Evolutionary conservation across 2,113 vertebrate species (phyloP).

Genomic region (Scalopus aquaticus): DNA sequence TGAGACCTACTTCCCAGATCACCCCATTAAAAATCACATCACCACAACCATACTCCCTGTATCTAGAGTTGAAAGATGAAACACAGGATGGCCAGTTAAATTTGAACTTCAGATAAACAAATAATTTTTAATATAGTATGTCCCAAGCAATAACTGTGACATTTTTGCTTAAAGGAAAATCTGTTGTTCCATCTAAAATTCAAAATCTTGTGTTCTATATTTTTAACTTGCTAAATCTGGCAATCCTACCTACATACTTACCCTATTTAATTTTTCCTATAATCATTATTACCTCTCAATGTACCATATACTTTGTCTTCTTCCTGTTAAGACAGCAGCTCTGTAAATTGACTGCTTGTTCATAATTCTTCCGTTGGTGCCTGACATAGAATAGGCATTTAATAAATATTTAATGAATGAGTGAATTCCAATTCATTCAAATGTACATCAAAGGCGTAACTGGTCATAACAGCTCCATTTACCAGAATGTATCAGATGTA

Average conservation of each 20-base stretch:
- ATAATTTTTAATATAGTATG: no score
- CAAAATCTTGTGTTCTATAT: not conserved
- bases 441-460: not conserved
- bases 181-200: not conserved
- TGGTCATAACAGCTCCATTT: not conserved
- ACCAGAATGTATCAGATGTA: not conserved
- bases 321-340: not conserved
- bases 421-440: not conserved
- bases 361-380: not conserved
- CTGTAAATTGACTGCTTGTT: not conserved
- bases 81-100: not conserved
- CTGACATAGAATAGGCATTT: not conserved
- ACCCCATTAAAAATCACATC: not conserved
- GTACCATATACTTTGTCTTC: not conserved
- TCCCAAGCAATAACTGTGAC: not conserved
- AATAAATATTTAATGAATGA: not conserved
- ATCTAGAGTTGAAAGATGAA: not conserved
- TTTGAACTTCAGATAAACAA: not conserved
- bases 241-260: not conserved
- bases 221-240: not conserved
- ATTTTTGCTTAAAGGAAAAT: not conserved
- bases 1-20: not conserved
- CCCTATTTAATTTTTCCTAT: not conserved
- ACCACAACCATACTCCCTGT: not conserved
- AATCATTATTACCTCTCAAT: not conserved